Percentiles rank a stretch among this genome's conserved stretches.
Evolutionary conservation across 37 sponge, comb jelly and placozoan genomes (phyloP).

Genomic region (Diacarnus erythraeanus): DNA sequence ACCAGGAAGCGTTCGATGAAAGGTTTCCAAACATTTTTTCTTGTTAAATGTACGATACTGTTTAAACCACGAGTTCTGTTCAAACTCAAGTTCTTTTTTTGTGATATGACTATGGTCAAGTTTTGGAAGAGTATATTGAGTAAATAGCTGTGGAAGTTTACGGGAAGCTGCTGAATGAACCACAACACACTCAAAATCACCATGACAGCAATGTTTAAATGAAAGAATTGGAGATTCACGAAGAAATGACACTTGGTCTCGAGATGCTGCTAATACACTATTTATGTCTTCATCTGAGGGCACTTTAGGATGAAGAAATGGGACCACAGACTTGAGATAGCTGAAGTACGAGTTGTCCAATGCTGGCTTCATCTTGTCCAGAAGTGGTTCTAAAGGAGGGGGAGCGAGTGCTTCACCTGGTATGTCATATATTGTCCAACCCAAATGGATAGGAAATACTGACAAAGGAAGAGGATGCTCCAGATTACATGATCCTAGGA

Average conservation of each 20-base stretch:
- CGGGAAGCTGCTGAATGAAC: conserved; percentile 15
- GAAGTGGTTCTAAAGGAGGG: background rate
- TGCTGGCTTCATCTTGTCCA: background rate
- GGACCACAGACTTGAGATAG: conserved; percentile 32
- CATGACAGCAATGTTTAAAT: conserved; percentile 17
- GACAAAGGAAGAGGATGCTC: conserved; percentile 31
- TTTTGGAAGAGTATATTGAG: conserved; percentile 20
- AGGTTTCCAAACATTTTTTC: conserved; percentile 9
- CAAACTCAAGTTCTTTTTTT: conserved; percentile 27
- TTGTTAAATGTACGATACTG: conserved; percentile 26
- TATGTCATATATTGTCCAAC: conserved; percentile 37
- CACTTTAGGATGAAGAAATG: conserved; percentile 9
- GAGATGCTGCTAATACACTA: background rate
- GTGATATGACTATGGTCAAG: conserved; percentile 20
- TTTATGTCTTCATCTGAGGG: background rate
- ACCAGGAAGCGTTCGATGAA: conserved; percentile 53
- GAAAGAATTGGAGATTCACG: conserved; percentile 38
- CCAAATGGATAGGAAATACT: conserved; percentile 23
- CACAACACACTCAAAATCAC: conserved; percentile 29
- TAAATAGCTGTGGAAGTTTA: conserved; percentile 17
- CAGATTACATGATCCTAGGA: conserved; percentile 32
- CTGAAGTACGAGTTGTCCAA: conserved; percentile 6
- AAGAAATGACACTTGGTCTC: conserved; percentile 13
- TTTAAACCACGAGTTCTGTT: conserved; percentile 51
- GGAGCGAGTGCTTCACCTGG: conserved; percentile 4